Base-by-base conservation (phyloP, 2,797 vertebrate species). In the Hippocampus kuda region DNA sequence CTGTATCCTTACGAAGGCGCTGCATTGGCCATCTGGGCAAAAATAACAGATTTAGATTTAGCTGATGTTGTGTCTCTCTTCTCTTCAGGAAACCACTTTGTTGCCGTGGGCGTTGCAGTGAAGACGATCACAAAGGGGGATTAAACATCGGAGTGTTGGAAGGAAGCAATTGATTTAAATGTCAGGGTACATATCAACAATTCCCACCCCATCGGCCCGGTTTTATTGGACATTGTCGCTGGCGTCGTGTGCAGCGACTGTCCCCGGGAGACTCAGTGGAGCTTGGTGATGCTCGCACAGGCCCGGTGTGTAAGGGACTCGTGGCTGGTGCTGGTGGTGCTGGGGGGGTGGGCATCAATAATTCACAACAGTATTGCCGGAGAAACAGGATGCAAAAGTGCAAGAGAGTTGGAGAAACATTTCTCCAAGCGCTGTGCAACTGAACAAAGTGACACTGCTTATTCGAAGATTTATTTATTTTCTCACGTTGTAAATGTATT, bases 151-250 rank as follows among this genome's bases (percentile, higher is more conserved):
- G 78, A 82, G 82, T 82, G 74, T 85, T 81, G 74, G 75, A 75
- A 77, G 72, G 77, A 81, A 83, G 81, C 81, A 81, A 90, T 89
- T 89, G 88, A 88, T 89, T 91, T 87, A 87, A 88, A 89, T 88
- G 87, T 88, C 87, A 87, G 76, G 79, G 81, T 81, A 79, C 84
- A 80, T 83, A 69, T 84, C 79, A 77, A 16, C 46, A 13, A 48
- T 15, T 15, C 18, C 48, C 48, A 49, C 48, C 48, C 48, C 18
- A 44, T 13, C 72, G 34, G 67, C 75, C 75, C 62, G 44, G 75
- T 84, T 86, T 88, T 90, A 90, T 90, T 88, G 86, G 86, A 83
- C 85, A 86, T 87, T 85, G 84, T 88, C 83, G 73, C 72, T 69
- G 75, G 77, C 79, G 82, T 74, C 79, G 83, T 88, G 81, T 78